phyloP scores from a whole-genome alignment of 2,113 vertebrate genomes.

The Odocoileus hemionus region DNA sequence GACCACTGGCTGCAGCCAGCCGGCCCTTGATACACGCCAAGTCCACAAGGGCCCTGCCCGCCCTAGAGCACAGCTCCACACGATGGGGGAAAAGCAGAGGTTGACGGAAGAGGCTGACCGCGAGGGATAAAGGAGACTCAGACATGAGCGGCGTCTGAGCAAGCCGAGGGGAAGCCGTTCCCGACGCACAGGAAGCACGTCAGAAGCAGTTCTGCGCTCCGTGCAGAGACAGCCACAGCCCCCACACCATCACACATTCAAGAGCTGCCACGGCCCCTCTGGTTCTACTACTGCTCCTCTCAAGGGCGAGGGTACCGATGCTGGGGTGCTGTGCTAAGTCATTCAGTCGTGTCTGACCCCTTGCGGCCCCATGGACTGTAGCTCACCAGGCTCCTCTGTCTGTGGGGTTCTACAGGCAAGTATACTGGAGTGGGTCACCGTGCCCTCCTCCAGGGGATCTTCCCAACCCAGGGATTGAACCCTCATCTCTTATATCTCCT shows the following conservation, averaged over 20 bases:
- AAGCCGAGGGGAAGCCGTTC: neutral
- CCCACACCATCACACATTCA: neutral
- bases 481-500: neutral
- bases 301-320: neutral
- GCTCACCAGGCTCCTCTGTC: neutral
- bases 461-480: neutral
- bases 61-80: neutral
- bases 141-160: too few species aligned
- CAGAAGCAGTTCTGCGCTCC: neutral
- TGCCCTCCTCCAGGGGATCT: neutral
- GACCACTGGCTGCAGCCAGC: neutral
- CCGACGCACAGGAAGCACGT: neutral
- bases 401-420: neutral
- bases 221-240: fast-evolving
- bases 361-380: neutral
- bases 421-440: neutral
- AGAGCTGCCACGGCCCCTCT: neutral
- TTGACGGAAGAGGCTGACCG: neutral
- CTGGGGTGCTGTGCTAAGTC: neutral
- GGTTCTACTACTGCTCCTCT: too few species aligned
- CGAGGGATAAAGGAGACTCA: neutral
- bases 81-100: neutral
- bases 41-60: neutral
- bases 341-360: neutral
- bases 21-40: neutral